A percentile compares a stretch with the other conserved stretches of the same genome.
These are phyloP conservation scores for Didymodactylos carnosus DNA, from an alignment of 2,888 invertebrate species.

Conservation along the genomic window DNA sequence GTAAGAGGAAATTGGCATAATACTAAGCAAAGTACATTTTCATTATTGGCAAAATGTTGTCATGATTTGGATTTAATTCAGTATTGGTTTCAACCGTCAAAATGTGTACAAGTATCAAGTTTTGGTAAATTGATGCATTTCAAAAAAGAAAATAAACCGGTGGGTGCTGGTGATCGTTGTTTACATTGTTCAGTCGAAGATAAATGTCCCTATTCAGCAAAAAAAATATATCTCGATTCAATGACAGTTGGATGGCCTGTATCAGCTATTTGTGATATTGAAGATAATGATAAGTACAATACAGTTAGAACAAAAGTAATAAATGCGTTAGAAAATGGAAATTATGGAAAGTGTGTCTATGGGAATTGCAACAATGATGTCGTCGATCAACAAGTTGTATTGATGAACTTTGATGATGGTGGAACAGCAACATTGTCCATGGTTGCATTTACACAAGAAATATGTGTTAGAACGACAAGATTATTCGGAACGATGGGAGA, in stretches of 20 bases:
- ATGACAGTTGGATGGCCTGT: slow-evolving; percentile 25
- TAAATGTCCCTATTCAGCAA: slow-evolving; percentile 35
- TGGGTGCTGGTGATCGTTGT: slow-evolving; percentile 30
- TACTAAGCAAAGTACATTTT: slow-evolving; percentile 27
- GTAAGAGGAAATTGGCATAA: slow-evolving; percentile 36
- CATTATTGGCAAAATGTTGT: slow-evolving; percentile 35
- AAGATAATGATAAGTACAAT: slow-evolving; percentile 22
- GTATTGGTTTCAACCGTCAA: slow-evolving; percentile 27
- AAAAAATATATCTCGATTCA: slow-evolving; percentile 30
- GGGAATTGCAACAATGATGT: slow-evolving; percentile 35
- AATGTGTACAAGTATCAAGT: slow-evolving; percentile 26
- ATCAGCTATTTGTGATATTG: slow-evolving; percentile 20
- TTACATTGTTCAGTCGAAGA: slow-evolving; percentile 32
- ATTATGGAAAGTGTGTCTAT: slow-evolving; percentile 37
- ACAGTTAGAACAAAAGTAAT: neutral
- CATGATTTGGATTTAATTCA: slow-evolving; percentile 36
- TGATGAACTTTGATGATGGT: slow-evolving; percentile 34
- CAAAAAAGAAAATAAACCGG: slow-evolving; percentile 29
- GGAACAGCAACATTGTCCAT: slow-evolving; percentile 33
- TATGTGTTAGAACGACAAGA: slow-evolving; percentile 29
- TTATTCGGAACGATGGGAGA: slow-evolving; percentile 34
- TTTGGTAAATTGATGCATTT: slow-evolving; percentile 32
- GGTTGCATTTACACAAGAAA: slow-evolving; percentile 32
- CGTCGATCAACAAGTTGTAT: slow-evolving; percentile 35
- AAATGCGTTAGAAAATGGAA: slow-evolving; percentile 19